Percentiles rank a stretch among this genome's conserved stretches.
Conservation (phyloP, 2,113 vertebrate species). For the Calyptomena viridis region DNA sequence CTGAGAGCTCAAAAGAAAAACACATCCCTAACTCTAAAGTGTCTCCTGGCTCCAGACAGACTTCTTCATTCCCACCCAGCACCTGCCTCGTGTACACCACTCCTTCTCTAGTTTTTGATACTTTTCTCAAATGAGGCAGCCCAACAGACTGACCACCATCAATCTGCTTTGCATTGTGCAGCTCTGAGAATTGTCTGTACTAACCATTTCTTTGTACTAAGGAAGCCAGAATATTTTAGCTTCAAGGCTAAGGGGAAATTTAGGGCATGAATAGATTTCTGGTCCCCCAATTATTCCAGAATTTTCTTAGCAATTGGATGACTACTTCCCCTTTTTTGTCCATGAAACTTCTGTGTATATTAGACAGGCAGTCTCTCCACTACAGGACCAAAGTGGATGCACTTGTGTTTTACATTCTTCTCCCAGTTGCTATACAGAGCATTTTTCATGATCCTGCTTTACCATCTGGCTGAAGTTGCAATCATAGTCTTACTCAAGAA, state of each 20-base stretch:
- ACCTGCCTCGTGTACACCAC: neutral
- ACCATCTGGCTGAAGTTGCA: neutral
- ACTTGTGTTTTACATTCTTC: neutral
- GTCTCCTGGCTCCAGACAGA: neutral
- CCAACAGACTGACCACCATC: neutral
- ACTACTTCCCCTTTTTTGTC: neutral
- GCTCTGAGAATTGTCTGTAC: neutral
- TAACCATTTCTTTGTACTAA: neutral
- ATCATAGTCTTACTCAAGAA: neutral
- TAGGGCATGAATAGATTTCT: neutral
- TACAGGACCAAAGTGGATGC: slow-evolving; percentile 15
- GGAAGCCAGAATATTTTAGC: neutral
- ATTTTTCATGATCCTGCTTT: neutral
- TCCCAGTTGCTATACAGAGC: neutral
- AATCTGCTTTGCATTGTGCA: neutral
- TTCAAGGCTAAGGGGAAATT: neutral
- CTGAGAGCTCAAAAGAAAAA: neutral
- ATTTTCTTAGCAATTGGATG: neutral
- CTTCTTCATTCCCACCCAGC: neutral
- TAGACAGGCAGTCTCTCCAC: neutral
- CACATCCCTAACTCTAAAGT: neutral
- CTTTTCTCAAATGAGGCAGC: neutral
- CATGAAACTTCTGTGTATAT: neutral
- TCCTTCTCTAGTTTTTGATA: neutral
- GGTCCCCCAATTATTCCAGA: neutral